Percentiles rank a stretch among this genome's conserved stretches.
These are phyloP conservation scores for Hesperophylax magnus DNA, from an alignment of 1,140 invertebrate species.

Conservation along the genomic window DNA sequence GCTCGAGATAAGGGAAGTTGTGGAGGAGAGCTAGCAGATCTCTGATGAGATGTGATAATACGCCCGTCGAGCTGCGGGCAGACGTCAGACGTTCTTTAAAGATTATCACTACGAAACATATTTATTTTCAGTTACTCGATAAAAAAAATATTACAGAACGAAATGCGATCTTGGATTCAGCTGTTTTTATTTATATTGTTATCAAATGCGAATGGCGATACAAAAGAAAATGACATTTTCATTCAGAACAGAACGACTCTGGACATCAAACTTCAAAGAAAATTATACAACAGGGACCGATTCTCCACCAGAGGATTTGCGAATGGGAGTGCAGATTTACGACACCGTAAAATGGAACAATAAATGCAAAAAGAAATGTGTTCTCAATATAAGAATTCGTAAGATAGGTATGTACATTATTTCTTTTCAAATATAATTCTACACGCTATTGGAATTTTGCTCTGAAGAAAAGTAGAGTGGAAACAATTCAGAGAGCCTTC, in stretches of 20 bases:
- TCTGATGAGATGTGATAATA: constrained; percentile 15
- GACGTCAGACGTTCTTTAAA: neutral
- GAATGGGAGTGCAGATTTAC: neutral
- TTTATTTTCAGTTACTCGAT: too few relatives aligned
- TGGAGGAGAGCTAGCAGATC: neutral
- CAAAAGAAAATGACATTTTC: neutral
- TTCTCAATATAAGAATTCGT: too few relatives aligned
- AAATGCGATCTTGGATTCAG: too few relatives aligned
- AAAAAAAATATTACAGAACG: too few relatives aligned
- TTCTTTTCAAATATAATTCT: too few relatives aligned
- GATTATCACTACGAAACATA: neutral
- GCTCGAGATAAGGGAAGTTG: neutral
- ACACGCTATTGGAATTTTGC: too few relatives aligned
- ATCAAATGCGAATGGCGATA: too few relatives aligned
- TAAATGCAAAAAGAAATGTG: neutral
- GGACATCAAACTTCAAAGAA: neutral
- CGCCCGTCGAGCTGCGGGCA: neutral
- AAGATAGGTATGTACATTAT: too few relatives aligned
- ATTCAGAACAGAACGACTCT: neutral
- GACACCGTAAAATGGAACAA: neutral
- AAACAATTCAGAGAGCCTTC: too few relatives aligned
- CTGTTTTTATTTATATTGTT: too few relatives aligned
- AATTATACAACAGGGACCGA: neutral
- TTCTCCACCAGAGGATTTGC: neutral
- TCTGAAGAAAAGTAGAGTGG: too few relatives aligned